phyloP scores from a whole-genome alignment of 2,797 vertebrate species.

The Syngnathus acus region DNA sequence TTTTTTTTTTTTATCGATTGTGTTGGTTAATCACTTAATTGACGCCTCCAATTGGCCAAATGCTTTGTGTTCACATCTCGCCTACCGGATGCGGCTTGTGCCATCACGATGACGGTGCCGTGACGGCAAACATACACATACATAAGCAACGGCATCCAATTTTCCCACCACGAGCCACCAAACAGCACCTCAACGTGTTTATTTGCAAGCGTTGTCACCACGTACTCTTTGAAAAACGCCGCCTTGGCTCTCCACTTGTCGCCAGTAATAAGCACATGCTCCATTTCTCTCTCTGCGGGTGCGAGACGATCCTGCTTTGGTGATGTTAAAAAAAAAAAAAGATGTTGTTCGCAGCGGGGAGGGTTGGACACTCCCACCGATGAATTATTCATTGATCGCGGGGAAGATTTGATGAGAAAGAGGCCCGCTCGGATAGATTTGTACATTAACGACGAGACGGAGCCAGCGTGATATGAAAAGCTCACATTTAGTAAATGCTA shows the following conservation, averaged over 20 bases:
- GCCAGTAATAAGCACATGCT: constrained; percentile 41
- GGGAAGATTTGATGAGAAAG: constrained; percentile 3
- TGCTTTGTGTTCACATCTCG: no score
- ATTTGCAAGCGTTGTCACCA: neutral
- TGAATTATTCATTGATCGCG: constrained; percentile 9
- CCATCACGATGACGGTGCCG: neutral
- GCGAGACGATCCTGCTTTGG: constrained; percentile 24
- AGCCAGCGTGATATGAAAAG: neutral
- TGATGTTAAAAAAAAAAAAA: constrained; percentile 18
- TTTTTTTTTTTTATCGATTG: no score
- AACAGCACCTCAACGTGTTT: no score
- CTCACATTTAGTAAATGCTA: neutral
- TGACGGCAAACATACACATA: neutral
- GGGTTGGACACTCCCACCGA: constrained; percentile 1
- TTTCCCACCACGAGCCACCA: neutral
- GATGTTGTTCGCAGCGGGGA: neutral
- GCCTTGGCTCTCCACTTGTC: constrained; percentile 5
- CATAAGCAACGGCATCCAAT: no score
- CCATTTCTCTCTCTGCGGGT: constrained; percentile 42
- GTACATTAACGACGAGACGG: neutral
- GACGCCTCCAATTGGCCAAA: no score
- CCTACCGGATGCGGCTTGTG: no score
- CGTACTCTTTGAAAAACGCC: neutral
- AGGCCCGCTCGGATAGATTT: no score
- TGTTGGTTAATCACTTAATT: no score